Evolutionary conservation across 1,140 invertebrate genomes (phyloP).

Genomic region (Drosophila neocordata): DNA sequence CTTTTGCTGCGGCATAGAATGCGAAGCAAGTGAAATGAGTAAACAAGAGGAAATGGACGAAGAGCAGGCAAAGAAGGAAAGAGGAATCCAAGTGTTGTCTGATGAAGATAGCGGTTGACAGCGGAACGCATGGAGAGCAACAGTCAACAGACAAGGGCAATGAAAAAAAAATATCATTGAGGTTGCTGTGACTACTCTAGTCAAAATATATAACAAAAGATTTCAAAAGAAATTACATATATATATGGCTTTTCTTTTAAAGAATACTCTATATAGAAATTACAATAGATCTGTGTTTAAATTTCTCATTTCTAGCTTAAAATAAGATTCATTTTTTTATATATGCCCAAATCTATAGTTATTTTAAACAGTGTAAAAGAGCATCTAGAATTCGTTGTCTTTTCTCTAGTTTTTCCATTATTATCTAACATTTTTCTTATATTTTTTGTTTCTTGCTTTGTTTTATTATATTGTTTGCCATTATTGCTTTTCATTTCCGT

Average conservation of each 20-base stretch:
- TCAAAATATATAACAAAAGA: not conserved
- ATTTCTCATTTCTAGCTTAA: too few relatives aligned
- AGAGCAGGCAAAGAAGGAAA: not conserved
- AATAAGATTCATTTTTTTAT: too few relatives aligned
- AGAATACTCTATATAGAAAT: too few relatives aligned
- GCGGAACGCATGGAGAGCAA: slow-evolving; percentile 15
- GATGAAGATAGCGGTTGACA: slow-evolving; percentile 45
- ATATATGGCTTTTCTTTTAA: not conserved
- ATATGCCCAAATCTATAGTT: too few relatives aligned
- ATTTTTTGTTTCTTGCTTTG: slow-evolving; percentile 2
- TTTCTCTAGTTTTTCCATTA: not conserved
- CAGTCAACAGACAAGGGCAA: not conserved
- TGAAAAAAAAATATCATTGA: not conserved
- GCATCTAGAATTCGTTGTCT: not conserved
- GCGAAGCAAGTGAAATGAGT: slow-evolving; percentile 16
- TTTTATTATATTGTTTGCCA: slow-evolving; percentile 37
- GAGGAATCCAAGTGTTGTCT: slow-evolving; percentile 30
- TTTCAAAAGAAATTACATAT: not conserved
- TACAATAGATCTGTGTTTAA: too few relatives aligned
- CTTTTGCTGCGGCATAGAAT: slow-evolving; percentile 53
- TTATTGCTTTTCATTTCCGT: slow-evolving; percentile 46
- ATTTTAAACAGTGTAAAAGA: not conserved
- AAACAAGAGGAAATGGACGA: not conserved
- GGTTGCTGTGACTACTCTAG: not conserved
- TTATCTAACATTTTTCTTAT: not conserved